Evolutionary conservation across 2,888 invertebrate genomes (phyloP).

Genomic region (Polydrusus cervinus): DNA sequence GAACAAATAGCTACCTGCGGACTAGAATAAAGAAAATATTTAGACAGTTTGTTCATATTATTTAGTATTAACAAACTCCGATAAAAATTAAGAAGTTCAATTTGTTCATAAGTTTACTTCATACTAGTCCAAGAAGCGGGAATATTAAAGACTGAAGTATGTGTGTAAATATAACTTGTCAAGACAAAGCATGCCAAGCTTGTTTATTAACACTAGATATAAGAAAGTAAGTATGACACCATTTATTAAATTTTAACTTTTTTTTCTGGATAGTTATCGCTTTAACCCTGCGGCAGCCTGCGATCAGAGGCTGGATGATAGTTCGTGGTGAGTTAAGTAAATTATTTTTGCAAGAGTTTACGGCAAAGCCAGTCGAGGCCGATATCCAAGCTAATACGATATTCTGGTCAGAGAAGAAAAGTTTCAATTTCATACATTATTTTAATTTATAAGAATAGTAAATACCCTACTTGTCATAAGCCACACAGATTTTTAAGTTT

Average conservation of each 20-base stretch:
- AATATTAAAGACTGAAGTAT: background rate
- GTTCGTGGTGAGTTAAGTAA: slow-evolving; percentile 51
- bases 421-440: no score
- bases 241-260: slow-evolving; percentile 31
- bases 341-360: slow-evolving; percentile 36
- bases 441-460: no score
- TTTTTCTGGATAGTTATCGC: slow-evolving; percentile 53
- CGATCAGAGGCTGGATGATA: slow-evolving; percentile 52
- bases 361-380: background rate
- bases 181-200: background rate
- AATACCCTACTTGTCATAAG: no score
- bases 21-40: background rate
- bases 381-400: no score
- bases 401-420: no score
- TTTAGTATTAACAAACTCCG: no score
- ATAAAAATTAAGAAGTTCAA: no score
- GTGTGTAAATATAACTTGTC: background rate
- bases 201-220: background rate
- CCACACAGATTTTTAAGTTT: no score
- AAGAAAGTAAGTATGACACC: slow-evolving; percentile 21
- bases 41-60: no score
- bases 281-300: slow-evolving; percentile 50
- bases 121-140: no score
- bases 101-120: no score
- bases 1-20: no score